Percentiles rank a stretch among this genome's conserved stretches.
Conservation (phyloP, 2,797 vertebrate species). For the Pseudochirops cupreus region DNA sequence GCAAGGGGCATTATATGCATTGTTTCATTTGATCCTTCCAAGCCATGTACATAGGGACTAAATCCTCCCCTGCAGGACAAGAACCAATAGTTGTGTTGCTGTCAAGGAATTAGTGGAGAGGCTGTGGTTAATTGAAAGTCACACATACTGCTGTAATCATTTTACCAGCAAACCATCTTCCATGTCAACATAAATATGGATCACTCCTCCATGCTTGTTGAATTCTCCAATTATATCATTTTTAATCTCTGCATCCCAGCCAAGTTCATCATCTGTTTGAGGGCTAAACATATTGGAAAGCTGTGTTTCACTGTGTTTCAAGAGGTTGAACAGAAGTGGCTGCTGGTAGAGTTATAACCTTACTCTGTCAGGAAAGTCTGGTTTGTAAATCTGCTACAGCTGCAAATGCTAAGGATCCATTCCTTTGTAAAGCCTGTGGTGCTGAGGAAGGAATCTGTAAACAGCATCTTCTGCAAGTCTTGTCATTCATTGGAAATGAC, state of each 20-base stretch:
- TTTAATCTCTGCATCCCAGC: background rate
- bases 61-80: background rate
- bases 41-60: background rate
- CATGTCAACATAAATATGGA: background rate
- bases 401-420: background rate
- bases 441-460: background rate
- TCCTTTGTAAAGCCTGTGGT: background rate
- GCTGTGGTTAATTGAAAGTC: background rate
- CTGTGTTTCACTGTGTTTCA: background rate
- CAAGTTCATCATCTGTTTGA: background rate
- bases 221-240: background rate
- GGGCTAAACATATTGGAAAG: background rate
- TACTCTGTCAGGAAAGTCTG: background rate
- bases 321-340: background rate
- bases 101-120: background rate
- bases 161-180: background rate
- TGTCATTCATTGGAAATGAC: background rate
- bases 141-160: background rate
- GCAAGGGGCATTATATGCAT: background rate
- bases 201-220: background rate
- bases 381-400: background rate
- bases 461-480: background rate
- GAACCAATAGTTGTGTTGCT: background rate
- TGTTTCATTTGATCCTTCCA: background rate
- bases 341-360: background rate